Evolutionary conservation across 2,113 vertebrate species (phyloP).

Genomic region (Actinemys pallida): DNA sequence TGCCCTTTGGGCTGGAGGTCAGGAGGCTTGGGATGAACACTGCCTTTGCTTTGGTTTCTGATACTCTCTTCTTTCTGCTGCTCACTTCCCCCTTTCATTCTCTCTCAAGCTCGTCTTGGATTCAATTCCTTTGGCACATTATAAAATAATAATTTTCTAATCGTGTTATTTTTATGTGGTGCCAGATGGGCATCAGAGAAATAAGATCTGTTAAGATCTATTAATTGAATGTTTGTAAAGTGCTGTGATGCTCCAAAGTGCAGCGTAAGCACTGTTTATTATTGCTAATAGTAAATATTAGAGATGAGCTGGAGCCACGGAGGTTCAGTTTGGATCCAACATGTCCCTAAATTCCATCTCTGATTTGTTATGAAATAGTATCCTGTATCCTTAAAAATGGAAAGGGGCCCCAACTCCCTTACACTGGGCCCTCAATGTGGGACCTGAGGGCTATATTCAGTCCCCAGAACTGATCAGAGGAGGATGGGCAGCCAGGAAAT

Average conservation of each 20-base stretch:
- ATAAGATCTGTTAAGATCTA: constrained; percentile 31
- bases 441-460: neutral
- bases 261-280: constrained; percentile 28
- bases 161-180: constrained; percentile 28
- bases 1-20: neutral
- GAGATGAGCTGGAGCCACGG: neutral
- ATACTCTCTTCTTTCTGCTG: neutral
- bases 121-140: constrained; percentile 17
- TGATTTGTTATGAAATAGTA: neutral
- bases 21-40: neutral
- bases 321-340: neutral
- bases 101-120: neutral
- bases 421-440: neutral
- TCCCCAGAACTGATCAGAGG: neutral
- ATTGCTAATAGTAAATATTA: constrained; percentile 36
- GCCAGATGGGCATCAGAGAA: constrained; percentile 47
- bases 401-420: neutral
- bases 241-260: constrained; percentile 34
- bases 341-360: neutral
- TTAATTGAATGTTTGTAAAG: constrained; percentile 48
- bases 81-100: neutral
- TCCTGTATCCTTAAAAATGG: neutral
- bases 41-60: neutral
- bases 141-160: constrained; percentile 28
- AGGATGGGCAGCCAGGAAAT: neutral